Base-by-base conservation (phyloP, 2,113 vertebrate species). In the Coptodon rendalli region DNA sequence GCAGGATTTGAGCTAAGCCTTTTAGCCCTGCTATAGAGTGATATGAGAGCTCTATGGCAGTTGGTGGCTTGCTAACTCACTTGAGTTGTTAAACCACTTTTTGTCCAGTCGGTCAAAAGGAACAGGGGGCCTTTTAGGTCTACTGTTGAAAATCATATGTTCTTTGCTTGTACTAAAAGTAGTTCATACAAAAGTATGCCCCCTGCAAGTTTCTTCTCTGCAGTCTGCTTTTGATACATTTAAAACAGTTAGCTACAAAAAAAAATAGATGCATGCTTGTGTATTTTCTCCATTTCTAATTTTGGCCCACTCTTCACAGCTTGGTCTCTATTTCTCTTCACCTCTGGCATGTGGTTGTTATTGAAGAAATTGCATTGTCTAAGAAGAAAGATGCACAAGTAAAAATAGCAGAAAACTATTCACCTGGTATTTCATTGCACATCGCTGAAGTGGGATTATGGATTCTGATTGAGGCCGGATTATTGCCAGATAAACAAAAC, bases 1-100 rank as follows among this genome's bases (percentile, higher is more conserved):
- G 83, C 57, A 59, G 89, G 90, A 92, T 93, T 92, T 90, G 24
- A 50, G 83, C 29, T 89, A 90, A 93, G 84, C 92, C 66, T 86
- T 93, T 91, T 83, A 90, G 89, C 83, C 84, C 45, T 73, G 85
- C 81, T 52, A 66, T 79, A 43, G 52, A 88, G 84, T 71, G 66
- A 91, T 78, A 56, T 24, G 57, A 50, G 48, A 19, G 48, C 76
- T 86, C 84, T 22, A 22, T 48, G 45, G 36, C 45, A 71, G 53
- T 29, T 82, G 82, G 80, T 88, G 76, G 81, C 81, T 90, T 19
- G 14, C 57, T 82, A 84, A 71, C 85, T 82, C 61, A 59, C 85
- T 86, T 79, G 40, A 71, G 31, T 80, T 54, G 84, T 76, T 89
- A 80, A 90, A 87, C 6, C 27, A 19, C 24, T 81, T 90, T 91